Conservation (phyloP, 2,113 vertebrate genomes). For the Chunga burmeisteri region DNA sequence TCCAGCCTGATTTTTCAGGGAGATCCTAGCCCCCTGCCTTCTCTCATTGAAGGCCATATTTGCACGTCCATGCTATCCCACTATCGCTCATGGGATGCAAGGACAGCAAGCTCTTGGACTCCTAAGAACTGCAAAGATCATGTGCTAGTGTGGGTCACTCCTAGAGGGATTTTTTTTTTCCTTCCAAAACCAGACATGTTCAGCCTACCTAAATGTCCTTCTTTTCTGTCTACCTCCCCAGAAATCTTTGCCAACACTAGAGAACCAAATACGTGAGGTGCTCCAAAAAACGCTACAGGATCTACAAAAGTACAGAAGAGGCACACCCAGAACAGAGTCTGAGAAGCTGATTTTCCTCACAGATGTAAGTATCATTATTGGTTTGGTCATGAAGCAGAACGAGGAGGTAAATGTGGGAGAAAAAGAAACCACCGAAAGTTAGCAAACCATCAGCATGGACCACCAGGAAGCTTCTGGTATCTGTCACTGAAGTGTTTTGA, state of each 20-base stretch:
- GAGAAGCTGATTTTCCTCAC: conserved; percentile 62
- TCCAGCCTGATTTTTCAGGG: neutral
- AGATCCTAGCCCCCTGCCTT: neutral
- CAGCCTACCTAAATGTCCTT: neutral
- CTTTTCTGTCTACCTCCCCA: neutral
- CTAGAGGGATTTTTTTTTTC: neutral
- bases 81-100: fast-evolving
- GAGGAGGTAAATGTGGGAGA: neutral
- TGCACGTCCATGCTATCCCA: neutral
- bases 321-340: neutral
- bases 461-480: neutral
- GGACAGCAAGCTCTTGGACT: neutral
- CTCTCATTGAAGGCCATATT: neutral
- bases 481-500: neutral
- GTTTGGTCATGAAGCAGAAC: neutral
- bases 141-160: neutral
- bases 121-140: neutral
- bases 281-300: conserved; percentile 23
- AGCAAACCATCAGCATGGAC: neutral
- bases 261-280: conserved; percentile 41
- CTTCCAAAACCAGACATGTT: neutral
- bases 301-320: neutral
- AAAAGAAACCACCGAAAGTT: neutral
- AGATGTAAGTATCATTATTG: conserved; percentile 41
- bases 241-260: conserved; percentile 68